Conservation (phyloP, 2,888 invertebrate species). For the Chrysotoxum bicinctum region DNA sequence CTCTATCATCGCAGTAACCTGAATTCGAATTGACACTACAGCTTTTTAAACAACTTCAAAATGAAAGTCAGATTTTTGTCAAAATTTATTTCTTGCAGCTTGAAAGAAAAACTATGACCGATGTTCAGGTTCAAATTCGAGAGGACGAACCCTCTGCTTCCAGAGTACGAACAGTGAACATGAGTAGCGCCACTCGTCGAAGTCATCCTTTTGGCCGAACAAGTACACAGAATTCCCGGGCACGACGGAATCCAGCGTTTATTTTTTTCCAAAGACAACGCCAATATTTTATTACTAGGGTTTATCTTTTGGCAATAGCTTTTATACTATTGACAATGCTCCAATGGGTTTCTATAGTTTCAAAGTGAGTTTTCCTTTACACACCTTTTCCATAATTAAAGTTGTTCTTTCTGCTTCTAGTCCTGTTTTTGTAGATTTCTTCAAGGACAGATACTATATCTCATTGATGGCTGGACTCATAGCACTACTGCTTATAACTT, state of each 20-base stretch:
- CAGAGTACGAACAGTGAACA: background rate
- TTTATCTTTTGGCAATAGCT: constrained; percentile 11
- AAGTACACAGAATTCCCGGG: background rate
- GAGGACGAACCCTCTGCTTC: background rate
- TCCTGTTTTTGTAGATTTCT: background rate
- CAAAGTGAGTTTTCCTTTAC: constrained; percentile 25
- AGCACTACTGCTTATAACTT: constrained; percentile 8
- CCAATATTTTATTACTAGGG: background rate
- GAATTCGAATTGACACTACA: background rate
- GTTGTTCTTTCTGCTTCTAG: background rate
- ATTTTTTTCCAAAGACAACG: constrained; percentile 3
- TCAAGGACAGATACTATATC: background rate
- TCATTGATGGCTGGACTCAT: background rate
- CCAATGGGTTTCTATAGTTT: constrained; percentile 37
- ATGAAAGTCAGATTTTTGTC: background rate
- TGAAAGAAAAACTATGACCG: background rate
- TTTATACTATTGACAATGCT: background rate
- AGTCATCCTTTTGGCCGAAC: background rate
- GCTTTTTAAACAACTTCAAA: background rate
- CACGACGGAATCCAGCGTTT: background rate
- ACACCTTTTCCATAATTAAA: background rate
- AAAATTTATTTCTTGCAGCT: background rate
- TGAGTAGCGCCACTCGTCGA: background rate
- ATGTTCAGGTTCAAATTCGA: background rate
- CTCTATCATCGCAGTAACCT: too few relatives aligned